These are phyloP conservation scores for Tuta absoluta DNA, from an alignment of 2,888 invertebrate genomes.

Conservation along the genomic window DNA sequence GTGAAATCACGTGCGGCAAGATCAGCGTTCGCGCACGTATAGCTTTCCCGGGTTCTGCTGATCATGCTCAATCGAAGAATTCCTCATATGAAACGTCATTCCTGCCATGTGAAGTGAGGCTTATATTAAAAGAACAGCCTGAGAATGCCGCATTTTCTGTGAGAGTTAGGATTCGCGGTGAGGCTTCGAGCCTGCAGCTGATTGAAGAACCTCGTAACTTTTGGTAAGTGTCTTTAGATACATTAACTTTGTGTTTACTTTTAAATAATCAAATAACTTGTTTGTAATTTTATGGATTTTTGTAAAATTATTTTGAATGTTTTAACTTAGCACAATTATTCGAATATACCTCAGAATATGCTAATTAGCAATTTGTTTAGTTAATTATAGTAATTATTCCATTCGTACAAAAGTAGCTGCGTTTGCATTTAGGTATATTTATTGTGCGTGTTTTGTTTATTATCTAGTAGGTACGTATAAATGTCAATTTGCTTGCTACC, in stretches of 20 bases:
- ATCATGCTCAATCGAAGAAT: conserved; percentile 20
- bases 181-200: conserved; percentile 7
- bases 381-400: too few species aligned
- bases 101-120: background rate
- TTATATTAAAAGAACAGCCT: conserved; percentile 19
- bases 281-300: too few species aligned
- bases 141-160: conserved; percentile 14
- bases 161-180: background rate
- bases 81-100: conserved; percentile 20
- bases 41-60: conserved; percentile 24
- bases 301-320: too few species aligned
- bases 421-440: too few species aligned
- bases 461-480: too few species aligned
- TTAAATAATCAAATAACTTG: too few species aligned
- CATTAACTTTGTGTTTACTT: background rate
- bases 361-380: too few species aligned
- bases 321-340: too few species aligned
- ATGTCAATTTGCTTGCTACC: too few species aligned
- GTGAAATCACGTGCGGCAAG: conserved; percentile 17
- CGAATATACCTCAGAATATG: too few species aligned
- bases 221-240: conserved; percentile 1
- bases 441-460: too few species aligned
- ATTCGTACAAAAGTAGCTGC: too few species aligned
- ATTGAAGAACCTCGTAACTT: background rate
- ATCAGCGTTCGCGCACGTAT: conserved; percentile 16